A percentile compares a stretch with the other conserved stretches of the same genome.
Evolutionary conservation across 2,113 vertebrate species (phyloP).

Genomic region (Raja brachyura): DNA sequence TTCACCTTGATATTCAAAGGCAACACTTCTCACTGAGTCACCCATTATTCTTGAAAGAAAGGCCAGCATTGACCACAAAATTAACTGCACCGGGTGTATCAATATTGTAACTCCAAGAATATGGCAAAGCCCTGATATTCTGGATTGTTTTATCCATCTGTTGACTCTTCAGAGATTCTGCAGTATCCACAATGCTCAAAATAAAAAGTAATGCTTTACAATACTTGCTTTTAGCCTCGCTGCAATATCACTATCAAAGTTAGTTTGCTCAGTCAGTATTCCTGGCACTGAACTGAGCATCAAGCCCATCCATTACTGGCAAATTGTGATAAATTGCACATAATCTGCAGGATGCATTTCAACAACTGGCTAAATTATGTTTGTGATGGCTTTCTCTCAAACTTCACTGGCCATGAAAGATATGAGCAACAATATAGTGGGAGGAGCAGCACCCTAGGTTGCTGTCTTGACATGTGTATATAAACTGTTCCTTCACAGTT

Average conservation of each 20-base stretch:
- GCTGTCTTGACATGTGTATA: background rate
- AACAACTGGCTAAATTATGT: background rate
- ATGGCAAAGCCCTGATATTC: background rate
- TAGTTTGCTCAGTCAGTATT: background rate
- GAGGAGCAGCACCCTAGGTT: background rate
- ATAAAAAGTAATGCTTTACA: background rate
- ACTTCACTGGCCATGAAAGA: background rate
- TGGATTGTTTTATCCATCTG: background rate
- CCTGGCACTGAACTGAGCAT: background rate
- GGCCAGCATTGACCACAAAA: background rate
- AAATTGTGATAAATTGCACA: background rate
- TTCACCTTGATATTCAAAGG: background rate
- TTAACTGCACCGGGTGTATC: background rate
- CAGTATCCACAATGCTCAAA: background rate
- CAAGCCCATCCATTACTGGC: background rate
- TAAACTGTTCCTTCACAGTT: background rate
- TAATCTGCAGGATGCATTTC: background rate
- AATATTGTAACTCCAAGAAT: background rate
- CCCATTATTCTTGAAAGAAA: background rate
- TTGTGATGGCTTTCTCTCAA: background rate
- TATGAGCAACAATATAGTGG: background rate
- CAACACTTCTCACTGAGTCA: background rate
- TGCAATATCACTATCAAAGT: background rate
- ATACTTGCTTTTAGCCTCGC: background rate
- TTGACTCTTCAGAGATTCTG: background rate